phyloP scores from a whole-genome alignment of 2,797 vertebrate species.

The Mormyrus hasselquistii region DNA sequence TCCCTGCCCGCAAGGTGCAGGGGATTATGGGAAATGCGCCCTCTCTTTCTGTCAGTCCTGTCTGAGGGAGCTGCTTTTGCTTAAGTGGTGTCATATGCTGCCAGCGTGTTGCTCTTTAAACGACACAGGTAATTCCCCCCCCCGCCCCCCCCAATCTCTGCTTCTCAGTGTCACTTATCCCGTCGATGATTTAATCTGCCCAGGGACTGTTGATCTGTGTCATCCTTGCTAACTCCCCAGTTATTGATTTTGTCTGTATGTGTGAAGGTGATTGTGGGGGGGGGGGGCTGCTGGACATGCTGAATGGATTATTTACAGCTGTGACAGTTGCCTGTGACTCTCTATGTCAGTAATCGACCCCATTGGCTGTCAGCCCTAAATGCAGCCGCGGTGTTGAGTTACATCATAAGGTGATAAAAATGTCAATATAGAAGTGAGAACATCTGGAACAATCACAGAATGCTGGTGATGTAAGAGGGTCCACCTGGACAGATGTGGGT shows the following conservation, averaged over 20 bases:
- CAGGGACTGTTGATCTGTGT: constrained; percentile 34
- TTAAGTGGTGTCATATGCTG: not conserved
- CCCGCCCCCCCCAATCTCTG: not conserved
- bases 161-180: not conserved
- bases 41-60: not conserved
- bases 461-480: not conserved
- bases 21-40: not conserved
- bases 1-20: not conserved
- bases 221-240: constrained; percentile 26
- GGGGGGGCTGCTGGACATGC: not conserved
- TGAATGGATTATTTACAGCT: not conserved
- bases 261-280: not conserved
- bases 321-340: not conserved
- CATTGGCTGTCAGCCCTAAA: too few relatives aligned
- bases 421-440: not conserved
- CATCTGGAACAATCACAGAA: not conserved
- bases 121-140: not conserved
- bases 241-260: not conserved
- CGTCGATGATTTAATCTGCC: not conserved
- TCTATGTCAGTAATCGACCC: not conserved
- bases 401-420: not conserved
- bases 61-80: not conserved
- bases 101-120: not conserved
- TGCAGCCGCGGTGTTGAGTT: not conserved
- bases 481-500: not conserved